Evolutionary conservation across 2,797 vertebrate genomes (phyloP).

Genomic region (Morus bassanus): DNA sequence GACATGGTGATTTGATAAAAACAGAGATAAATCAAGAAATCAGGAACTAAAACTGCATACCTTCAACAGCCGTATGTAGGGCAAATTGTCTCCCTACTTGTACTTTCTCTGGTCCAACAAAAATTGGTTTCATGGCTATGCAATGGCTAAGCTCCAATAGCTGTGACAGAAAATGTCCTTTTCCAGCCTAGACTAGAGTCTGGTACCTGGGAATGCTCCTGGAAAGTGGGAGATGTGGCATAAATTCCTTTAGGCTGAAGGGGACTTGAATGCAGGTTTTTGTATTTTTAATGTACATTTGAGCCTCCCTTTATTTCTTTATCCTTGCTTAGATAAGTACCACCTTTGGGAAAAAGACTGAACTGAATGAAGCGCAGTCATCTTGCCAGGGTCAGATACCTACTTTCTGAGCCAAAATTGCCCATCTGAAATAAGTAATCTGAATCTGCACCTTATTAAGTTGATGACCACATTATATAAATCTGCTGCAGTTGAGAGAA

Average conservation of each 20-base stretch:
- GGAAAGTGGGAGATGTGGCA: neutral
- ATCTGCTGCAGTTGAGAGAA: neutral
- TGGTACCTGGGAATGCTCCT: neutral
- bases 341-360: neutral
- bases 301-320: neutral
- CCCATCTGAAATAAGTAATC: neutral
- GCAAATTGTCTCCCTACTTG: neutral
- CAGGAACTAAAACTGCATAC: neutral
- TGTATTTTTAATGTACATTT: neutral
- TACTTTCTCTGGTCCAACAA: neutral
- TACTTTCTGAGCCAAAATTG: neutral
- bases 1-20: neutral
- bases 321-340: neutral
- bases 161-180: neutral
- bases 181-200: neutral
- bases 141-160: neutral
- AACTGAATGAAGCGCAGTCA: neutral
- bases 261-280: neutral
- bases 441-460: slow-evolving; percentile 2
- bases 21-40: neutral
- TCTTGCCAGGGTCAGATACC: neutral
- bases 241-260: neutral
- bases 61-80: neutral
- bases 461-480: neutral
- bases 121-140: neutral